phyloP scores from a whole-genome alignment of 2,888 invertebrate species.

The Odontocolon sp. region DNA sequence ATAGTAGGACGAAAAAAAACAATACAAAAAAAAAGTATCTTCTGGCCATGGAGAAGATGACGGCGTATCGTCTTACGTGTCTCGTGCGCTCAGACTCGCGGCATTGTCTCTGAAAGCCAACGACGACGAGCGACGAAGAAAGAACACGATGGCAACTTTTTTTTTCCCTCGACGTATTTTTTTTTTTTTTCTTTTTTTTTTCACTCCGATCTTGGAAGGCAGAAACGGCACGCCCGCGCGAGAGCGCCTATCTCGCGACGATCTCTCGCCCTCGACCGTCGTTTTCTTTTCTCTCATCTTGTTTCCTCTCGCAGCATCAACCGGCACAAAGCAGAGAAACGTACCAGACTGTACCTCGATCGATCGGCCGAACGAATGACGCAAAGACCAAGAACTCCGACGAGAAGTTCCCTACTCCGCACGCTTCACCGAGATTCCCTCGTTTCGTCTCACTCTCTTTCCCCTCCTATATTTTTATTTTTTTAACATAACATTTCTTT shows the following conservation, averaged over 20 bases:
- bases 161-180: conserved; percentile 18
- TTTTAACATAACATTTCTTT: not conserved
- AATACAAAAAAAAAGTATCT: conserved; percentile 18
- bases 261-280: conserved; percentile 44
- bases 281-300: not conserved
- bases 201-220: conserved; percentile 36
- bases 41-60: conserved; percentile 47
- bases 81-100: conserved; percentile 45
- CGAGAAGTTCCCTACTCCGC: conserved; percentile 41
- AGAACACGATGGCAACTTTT: conserved; percentile 4
- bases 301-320: not conserved
- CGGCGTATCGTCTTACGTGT: conserved; percentile 57
- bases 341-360: conserved; percentile 47
- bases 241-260: conserved; percentile 52
- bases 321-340: conserved; percentile 12
- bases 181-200: conserved; percentile 9
- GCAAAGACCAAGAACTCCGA: conserved; percentile 22
- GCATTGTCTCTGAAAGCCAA: conserved; percentile 50
- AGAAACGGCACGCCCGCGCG: conserved; percentile 47
- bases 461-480: conserved; percentile 17
- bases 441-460: conserved; percentile 32
- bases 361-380: conserved; percentile 46
- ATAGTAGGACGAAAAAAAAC: not conserved
- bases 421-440: conserved; percentile 45
- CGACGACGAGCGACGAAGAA: conserved; percentile 30